phyloP scores from a whole-genome alignment of 2,888 invertebrate species.

The Bombylius discolor region DNA sequence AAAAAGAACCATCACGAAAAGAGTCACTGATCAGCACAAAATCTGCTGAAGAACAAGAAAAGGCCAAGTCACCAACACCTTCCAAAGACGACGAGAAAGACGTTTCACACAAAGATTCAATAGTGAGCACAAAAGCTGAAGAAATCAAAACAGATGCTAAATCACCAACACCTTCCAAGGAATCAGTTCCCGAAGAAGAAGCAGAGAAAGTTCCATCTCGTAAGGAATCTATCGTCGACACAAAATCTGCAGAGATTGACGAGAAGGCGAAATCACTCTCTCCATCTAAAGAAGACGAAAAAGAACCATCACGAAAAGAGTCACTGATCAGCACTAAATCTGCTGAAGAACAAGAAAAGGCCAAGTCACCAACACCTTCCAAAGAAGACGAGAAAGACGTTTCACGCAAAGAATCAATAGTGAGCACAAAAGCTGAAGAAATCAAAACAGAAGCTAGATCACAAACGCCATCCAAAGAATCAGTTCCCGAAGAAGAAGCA shows the following conservation, averaged over 20 bases:
- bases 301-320: constrained; percentile 9
- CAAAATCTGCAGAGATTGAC: not conserved
- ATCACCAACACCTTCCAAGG: no score
- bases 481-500: not conserved
- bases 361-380: no score
- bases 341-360: no score
- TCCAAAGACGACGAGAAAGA: not conserved
- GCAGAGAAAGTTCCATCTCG: constrained; percentile 16
- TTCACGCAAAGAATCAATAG: constrained; percentile 18
- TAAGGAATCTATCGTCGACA: constrained; percentile 20
- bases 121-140: not conserved
- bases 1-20: constrained; percentile 18
- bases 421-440: constrained; percentile 14
- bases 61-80: not conserved
- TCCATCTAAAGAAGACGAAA: not conserved
- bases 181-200: constrained; percentile 8
- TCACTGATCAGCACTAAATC: constrained; percentile 7
- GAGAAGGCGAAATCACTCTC: not conserved
- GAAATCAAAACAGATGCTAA: no score
- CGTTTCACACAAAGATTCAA: constrained; percentile 12
- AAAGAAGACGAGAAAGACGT: constrained; percentile 10
- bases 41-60: not conserved
- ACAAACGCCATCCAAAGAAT: not conserved
- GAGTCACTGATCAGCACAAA: constrained; percentile 19
- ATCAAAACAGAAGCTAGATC: constrained; percentile 12